Percentiles rank a stretch among this genome's conserved stretches.
Conservation (phyloP, 2,113 vertebrate genomes). For the Alouatta palliata region DNA sequence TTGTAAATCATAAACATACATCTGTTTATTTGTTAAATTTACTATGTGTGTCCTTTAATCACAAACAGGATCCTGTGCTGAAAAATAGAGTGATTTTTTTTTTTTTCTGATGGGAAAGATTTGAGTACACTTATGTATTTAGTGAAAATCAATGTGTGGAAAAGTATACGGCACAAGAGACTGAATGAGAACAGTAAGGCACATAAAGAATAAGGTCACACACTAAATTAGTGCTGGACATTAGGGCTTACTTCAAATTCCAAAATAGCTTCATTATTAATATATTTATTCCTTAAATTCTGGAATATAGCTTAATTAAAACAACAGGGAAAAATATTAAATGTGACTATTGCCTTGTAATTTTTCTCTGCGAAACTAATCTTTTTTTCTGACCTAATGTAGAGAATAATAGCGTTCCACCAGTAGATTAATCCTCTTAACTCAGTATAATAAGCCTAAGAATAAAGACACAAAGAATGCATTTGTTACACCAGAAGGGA, state of each 20-base stretch:
- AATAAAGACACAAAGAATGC: constrained; percentile 36
- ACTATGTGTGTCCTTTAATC: not conserved
- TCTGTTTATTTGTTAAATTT: not conserved
- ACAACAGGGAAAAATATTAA: constrained; percentile 58
- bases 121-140: not conserved
- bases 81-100: not conserved
- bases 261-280: not conserved
- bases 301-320: constrained; percentile 25
- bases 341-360: not conserved
- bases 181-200: not conserved
- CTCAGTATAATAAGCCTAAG: constrained; percentile 29
- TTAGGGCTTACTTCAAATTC: not conserved
- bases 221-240: not conserved
- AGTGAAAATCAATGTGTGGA: not conserved
- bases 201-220: not conserved
- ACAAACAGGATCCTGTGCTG: not conserved
- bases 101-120: not conserved
- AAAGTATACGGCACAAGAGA: not conserved
- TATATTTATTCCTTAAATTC: not conserved
- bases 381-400: constrained; percentile 43
- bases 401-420: constrained; percentile 57
- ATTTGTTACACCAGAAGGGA: constrained; percentile 45
- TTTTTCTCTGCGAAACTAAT: constrained; percentile 50
- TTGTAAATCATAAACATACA: not conserved
- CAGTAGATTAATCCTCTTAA: constrained; percentile 65